Evolutionary conservation across 2,888 invertebrate species (phyloP).

Genomic region (Pycnomerus fuliginosus): DNA sequence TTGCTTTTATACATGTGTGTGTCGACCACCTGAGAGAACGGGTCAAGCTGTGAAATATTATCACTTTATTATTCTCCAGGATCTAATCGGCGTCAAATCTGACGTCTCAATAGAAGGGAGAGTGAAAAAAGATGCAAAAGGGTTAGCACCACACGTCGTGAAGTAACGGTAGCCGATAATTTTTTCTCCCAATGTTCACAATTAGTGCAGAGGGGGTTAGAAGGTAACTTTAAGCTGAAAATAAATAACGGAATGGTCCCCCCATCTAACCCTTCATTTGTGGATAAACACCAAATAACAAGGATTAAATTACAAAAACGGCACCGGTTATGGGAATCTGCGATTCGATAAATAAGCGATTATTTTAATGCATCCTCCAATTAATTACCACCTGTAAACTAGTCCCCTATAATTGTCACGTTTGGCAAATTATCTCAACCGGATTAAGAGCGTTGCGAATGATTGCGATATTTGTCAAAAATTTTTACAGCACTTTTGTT

Average conservation of each 20-base stretch:
- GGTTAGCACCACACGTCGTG: conserved; percentile 36
- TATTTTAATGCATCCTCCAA: neutral
- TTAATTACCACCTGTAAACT: neutral
- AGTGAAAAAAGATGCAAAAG: conserved; percentile 39
- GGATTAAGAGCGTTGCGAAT: too few relatives aligned
- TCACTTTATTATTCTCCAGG: conserved; percentile 43
- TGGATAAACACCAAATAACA: conserved; percentile 44
- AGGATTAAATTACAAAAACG: conserved; percentile 46
- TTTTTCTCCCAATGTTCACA: conserved; percentile 1
- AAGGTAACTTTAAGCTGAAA: conserved; percentile 7
- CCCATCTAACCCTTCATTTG: conserved; percentile 41
- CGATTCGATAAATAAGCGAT: neutral
- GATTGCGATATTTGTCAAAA: too few relatives aligned
- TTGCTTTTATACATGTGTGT: conserved; percentile 30
- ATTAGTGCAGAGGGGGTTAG: too few relatives aligned
- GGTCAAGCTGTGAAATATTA: conserved; percentile 46
- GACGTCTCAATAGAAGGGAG: conserved; percentile 27
- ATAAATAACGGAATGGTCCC: conserved; percentile 22
- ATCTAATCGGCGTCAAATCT: conserved; percentile 43
- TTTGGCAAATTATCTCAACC: neutral
- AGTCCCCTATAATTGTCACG: neutral
- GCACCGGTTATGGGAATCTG: conserved; percentile 29
- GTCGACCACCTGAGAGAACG: conserved; percentile 42
- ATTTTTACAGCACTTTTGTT: too few relatives aligned
- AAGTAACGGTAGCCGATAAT: conserved; percentile 38